These are phyloP conservation scores for Tenebrosternarchus preto DNA, from an alignment of 2,113 vertebrate genomes.

Conservation along the genomic window DNA sequence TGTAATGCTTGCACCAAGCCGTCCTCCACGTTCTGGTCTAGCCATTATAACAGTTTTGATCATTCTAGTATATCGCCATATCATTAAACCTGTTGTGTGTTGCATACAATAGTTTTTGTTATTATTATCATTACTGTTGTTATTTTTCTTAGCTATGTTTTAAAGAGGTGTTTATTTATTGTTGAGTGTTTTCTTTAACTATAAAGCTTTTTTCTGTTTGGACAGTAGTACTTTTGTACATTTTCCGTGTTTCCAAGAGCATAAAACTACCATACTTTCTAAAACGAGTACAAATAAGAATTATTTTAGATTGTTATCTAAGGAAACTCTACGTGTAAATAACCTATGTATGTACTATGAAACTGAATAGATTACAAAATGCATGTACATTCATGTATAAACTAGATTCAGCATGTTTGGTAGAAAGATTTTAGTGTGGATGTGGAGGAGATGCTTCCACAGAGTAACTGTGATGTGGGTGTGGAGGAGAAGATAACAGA, in stretches of 20 bases:
- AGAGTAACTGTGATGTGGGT: too few relatives aligned
- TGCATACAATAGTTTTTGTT: conserved; percentile 52
- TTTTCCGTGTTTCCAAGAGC: too few relatives aligned
- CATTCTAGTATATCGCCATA: conserved; percentile 24
- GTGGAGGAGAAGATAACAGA: too few relatives aligned
- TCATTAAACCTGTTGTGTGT: conserved; percentile 40
- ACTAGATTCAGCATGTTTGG: conserved; percentile 41
- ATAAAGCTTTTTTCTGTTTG: too few relatives aligned
- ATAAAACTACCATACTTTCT: not conserved
- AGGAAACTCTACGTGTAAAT: conserved; percentile 5
- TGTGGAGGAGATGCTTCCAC: too few relatives aligned
- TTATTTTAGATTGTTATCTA: conserved; percentile 7
- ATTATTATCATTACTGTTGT: conserved; percentile 29
- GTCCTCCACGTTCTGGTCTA: not conserved
- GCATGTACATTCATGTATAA: conserved; percentile 47
- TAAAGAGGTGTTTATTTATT: conserved; percentile 72
- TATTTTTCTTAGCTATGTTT: conserved; percentile 61
- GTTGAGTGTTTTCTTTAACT: conserved; percentile 45
- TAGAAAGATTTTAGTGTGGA: not conserved
- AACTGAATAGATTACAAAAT: conserved; percentile 19
- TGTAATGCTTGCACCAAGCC: too few relatives aligned
- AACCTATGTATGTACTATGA: conserved; percentile 9
- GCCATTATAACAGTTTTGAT: not conserved
- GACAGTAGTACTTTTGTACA: too few relatives aligned
- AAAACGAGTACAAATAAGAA: not conserved